Conservation (phyloP, 1,140 invertebrate genomes). For the Parapsyche elsis region DNA sequence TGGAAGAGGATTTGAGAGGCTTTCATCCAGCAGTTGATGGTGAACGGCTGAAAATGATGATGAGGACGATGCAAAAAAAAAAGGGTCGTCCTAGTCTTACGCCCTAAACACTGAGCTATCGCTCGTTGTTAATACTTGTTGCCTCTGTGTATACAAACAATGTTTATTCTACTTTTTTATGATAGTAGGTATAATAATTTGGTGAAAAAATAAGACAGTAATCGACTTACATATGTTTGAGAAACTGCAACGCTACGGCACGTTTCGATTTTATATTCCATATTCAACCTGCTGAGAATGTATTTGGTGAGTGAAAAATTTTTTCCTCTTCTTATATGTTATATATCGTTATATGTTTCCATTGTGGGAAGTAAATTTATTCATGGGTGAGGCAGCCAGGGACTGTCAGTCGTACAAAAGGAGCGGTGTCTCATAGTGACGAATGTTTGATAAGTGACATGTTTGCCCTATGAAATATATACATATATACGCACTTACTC, state of each 20-base stretch:
- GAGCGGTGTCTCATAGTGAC: constrained; percentile 40
- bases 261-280: constrained; percentile 25
- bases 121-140: too few relatives aligned
- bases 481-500: too few relatives aligned
- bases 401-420: constrained; percentile 38
- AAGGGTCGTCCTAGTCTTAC: too few relatives aligned
- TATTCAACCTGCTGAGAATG: constrained; percentile 35
- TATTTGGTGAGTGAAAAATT: constrained; percentile 20
- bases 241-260: constrained; percentile 14
- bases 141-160: too few relatives aligned
- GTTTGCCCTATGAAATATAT: constrained; percentile 21
- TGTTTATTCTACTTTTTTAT: too few relatives aligned
- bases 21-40: too few relatives aligned
- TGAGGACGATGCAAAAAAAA: too few relatives aligned
- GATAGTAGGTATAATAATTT: neutral
- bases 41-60: too few relatives aligned
- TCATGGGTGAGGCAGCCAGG: constrained; percentile 34
- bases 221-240: too few relatives aligned
- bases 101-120: too few relatives aligned
- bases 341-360: neutral
- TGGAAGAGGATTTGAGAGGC: too few relatives aligned
- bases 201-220: too few relatives aligned
- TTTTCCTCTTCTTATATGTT: neutral
- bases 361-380: constrained; percentile 43
- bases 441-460: constrained; percentile 41